Conservation (phyloP, 2,888 invertebrate species). For the Phlogophora meticulosa region DNA sequence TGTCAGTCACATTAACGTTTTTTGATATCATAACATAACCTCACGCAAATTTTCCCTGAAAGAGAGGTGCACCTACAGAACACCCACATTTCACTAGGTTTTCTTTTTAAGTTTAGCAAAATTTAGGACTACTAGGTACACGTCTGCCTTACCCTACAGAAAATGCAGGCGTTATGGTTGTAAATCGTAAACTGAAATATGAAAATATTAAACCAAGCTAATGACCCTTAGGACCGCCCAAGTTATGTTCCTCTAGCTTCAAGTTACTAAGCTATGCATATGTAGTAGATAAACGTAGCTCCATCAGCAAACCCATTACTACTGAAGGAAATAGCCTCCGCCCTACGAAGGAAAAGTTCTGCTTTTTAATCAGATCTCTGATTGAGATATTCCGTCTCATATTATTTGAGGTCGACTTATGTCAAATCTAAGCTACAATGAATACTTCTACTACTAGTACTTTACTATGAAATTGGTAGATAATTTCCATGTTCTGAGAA, state of each 20-base stretch:
- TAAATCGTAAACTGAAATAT: neutral
- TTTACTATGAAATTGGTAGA: no score
- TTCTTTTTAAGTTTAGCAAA: no score
- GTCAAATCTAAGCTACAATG: neutral
- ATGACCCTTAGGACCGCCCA: neutral
- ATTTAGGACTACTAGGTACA: no score
- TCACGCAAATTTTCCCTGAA: no score
- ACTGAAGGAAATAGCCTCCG: constrained; percentile 44
- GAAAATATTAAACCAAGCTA: neutral
- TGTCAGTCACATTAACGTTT: no score
- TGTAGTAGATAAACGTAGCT: constrained; percentile 5
- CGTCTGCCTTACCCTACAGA: no score
- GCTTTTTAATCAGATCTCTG: constrained; percentile 11
- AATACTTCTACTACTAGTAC: no score
- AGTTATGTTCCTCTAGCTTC: neutral
- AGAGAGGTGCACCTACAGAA: no score
- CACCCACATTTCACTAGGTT: no score
- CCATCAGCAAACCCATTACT: constrained; percentile 39
- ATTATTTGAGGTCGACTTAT: neutral
- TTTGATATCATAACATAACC: no score
- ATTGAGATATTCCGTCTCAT: neutral
- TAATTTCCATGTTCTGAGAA: no score
- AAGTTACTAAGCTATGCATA: constrained; percentile 13
- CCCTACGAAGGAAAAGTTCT: constrained; percentile 31
- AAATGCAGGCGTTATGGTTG: no score